Evolutionary conservation across 2,888 invertebrate genomes (phyloP), one percentile per base, ranked within the genome.

Genomic region (Epinotia brunnichana): DNA sequence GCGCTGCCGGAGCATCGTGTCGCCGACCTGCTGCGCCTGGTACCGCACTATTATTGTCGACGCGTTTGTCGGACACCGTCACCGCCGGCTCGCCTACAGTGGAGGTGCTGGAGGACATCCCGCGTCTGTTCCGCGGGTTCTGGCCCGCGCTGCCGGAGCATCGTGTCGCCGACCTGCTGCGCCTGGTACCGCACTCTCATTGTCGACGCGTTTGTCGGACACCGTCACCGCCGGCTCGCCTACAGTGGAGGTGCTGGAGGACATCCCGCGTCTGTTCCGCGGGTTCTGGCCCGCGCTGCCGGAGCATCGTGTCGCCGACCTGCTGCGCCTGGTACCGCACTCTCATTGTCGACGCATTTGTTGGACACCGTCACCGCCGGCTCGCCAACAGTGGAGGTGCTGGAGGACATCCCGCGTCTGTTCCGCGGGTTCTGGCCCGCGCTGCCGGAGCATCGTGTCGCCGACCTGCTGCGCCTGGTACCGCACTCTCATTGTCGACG

Each of bases 391-490:
- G 80, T 85, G 11, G 88, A 90, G 5, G 87, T 88, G 0, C 77
- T 93, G 64, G 84, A 86, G 11, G 90, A 90, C 41, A 74, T 91
- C 17, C 91, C 92, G 0, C 84, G 77, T 66, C 79, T 82, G 0
- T 74, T 92, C 73, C 84, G 88, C 0, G 89, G 86, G 69, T 90
- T 88, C 74, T 93, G 92, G 92, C 74, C 78, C 2, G 79, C 87
- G 11, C 82, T 92, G 44, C 70, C 87, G 0, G 93, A 92, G 74
- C 79, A 84, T 15, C 83, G 91, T 53, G 89, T 89, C 51, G 91
- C 91, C 2, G 92, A 91, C 74, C 80, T 93, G 1, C 82, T 93
- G 61, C 83, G 92, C 87, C 89, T 87, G 80, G 92, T 91, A 79
- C 69, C 62, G 71, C 21, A 2, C 21, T 2, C 21, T 24, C 21